phyloP scores from a whole-genome alignment of 2,888 invertebrate genomes.

The Odontocerum albicorne region DNA sequence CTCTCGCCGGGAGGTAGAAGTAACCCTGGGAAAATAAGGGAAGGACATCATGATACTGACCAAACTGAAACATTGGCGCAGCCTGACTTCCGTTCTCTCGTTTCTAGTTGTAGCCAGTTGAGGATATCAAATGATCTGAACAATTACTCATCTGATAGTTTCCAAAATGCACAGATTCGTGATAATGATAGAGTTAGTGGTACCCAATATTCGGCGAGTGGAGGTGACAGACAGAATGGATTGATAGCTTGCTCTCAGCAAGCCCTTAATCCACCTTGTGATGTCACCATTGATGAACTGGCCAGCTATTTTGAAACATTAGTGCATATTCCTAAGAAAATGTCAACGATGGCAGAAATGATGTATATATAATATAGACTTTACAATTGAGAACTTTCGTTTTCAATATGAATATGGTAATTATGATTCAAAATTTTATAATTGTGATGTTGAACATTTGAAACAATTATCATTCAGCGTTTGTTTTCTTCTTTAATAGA shows the following conservation, averaged over 20 bases:
- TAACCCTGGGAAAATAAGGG: slow-evolving; percentile 9
- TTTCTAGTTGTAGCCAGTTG: slow-evolving; percentile 28
- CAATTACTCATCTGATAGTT: slow-evolving; percentile 18
- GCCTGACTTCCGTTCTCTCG: slow-evolving; percentile 27
- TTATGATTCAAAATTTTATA: too few relatives aligned
- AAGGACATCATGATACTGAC: not conserved
- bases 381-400: not conserved
- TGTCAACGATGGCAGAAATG: slow-evolving; percentile 98
- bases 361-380: slow-evolving; percentile 80
- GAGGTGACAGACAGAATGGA: slow-evolving; percentile 35
- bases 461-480: too few relatives aligned
- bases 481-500: too few relatives aligned
- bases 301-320: slow-evolving; percentile 95
- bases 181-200: slow-evolving; percentile 5
- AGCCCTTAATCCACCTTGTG: slow-evolving; percentile 72
- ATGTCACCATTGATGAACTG: slow-evolving; percentile 91
- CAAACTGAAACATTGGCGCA: slow-evolving; percentile 11
- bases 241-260: slow-evolving; percentile 74
- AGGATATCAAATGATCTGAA: slow-evolving; percentile 21
- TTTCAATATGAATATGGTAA: too few relatives aligned
- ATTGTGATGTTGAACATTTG: too few relatives aligned
- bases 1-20: slow-evolving; percentile 4
- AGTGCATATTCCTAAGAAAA: slow-evolving; percentile 96
- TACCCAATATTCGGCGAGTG: not conserved
- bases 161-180: slow-evolving; percentile 13